Conservation (phyloP, 2,888 invertebrate genomes). For the Tenthredo scrophulariae region DNA sequence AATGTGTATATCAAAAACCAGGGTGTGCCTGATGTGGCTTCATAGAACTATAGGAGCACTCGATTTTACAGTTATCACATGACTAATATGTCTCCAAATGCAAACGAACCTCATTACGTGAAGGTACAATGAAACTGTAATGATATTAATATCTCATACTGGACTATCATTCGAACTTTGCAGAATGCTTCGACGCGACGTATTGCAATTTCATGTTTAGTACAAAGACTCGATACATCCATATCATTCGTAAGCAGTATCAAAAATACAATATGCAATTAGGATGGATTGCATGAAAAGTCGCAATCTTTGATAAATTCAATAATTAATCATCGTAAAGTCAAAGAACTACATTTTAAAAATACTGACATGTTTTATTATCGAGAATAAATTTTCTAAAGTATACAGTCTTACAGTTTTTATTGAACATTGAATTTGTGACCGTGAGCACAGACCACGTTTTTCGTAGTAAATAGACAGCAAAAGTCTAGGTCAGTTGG, state of each 20-base stretch:
- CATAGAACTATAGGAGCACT: background rate
- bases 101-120: conserved; percentile 5
- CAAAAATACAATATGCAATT: background rate
- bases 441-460: background rate
- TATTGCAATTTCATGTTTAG: background rate
- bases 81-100: conserved; percentile 44
- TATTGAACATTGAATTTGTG: background rate
- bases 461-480: conserved; percentile 7
- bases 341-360: background rate
- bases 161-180: background rate
- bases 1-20: background rate
- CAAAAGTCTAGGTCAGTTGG: conserved; percentile 39
- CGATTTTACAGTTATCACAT: conserved; percentile 34
- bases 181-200: background rate
- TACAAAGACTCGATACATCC: background rate
- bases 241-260: background rate
- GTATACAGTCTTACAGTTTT: background rate
- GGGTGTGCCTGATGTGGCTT: conserved; percentile 22
- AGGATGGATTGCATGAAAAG: background rate
- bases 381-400: background rate
- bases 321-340: background rate
- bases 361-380: background rate
- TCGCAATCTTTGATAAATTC: background rate
- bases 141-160: background rate
- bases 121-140: conserved; percentile 13